phyloP scores from a whole-genome alignment of 2,888 invertebrate species.

The Boloria selene region DNA sequence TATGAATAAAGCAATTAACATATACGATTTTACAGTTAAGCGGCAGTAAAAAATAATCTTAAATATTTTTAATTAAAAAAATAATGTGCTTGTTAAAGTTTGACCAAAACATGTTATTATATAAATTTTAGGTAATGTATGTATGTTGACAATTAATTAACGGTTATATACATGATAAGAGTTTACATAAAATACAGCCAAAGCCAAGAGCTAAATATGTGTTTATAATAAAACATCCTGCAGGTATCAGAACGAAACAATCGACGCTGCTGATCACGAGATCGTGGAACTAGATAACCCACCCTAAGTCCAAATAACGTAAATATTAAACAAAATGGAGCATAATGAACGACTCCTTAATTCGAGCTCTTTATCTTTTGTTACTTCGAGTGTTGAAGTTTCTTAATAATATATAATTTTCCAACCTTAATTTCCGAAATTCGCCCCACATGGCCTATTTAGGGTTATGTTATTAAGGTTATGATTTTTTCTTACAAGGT shows the following conservation, averaged over 20 bases:
- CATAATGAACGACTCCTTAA: slow-evolving; percentile 77
- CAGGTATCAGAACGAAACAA: slow-evolving; percentile 63
- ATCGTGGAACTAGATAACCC: slow-evolving; percentile 65
- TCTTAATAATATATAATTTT: slow-evolving; percentile 79
- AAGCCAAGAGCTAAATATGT: slow-evolving; percentile 22
- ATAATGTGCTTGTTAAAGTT: slow-evolving; percentile 2
- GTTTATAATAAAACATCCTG: slow-evolving; percentile 47
- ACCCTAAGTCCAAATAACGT: slow-evolving; percentile 66
- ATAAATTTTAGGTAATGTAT: not conserved
- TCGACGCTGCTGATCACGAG: slow-evolving; percentile 63
- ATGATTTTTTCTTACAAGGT: slow-evolving; percentile 53
- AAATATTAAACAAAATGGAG: slow-evolving; percentile 73
- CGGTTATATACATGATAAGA: slow-evolving; percentile 7
- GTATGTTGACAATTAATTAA: not conserved
- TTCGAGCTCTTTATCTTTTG: slow-evolving; percentile 79
- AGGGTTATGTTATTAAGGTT: slow-evolving; percentile 62
- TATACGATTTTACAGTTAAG: slow-evolving; percentile 11
- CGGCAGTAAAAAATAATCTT: not conserved
- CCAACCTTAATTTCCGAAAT: slow-evolving; percentile 73
- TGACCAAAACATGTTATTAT: slow-evolving; percentile 6
- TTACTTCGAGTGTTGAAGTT: slow-evolving; percentile 78
- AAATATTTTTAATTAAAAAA: slow-evolving; percentile 7
- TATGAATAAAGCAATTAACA: slow-evolving; percentile 12
- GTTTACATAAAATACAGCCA: slow-evolving; percentile 19
- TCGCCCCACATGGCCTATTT: slow-evolving; percentile 71